Evolutionary conservation across 2,888 invertebrate genomes (phyloP).

Genomic region (Callinectes sapidus): DNA sequence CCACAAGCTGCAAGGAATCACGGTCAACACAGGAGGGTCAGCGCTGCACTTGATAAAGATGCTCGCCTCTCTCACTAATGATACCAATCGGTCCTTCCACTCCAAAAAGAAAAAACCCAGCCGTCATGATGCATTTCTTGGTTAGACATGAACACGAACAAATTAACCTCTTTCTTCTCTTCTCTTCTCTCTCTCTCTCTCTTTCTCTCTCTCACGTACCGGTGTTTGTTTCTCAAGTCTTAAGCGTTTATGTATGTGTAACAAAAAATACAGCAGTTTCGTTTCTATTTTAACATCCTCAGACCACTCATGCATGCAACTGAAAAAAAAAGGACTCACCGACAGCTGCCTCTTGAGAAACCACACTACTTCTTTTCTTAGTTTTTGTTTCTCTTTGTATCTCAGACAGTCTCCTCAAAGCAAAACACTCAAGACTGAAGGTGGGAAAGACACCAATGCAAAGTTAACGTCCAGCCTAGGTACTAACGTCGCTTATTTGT

Average conservation of each 20-base stretch:
- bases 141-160: not conserved
- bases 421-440: too few species aligned
- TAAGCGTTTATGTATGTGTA: too few species aligned
- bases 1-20: not conserved
- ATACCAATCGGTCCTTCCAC: not conserved
- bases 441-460: too few species aligned
- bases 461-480: too few species aligned
- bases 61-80: not conserved
- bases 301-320: not conserved
- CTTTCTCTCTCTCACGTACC: not conserved
- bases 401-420: too few species aligned
- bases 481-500: not conserved
- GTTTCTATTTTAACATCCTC: not conserved
- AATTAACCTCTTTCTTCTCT: not conserved
- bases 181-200: not conserved
- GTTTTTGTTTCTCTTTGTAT: too few species aligned
- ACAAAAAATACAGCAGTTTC: not conserved
- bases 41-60: not conserved
- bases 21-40: constrained; percentile 4
- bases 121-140: too few species aligned
- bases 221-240: too few species aligned
- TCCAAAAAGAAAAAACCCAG: too few species aligned
- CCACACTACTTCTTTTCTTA: too few species aligned
- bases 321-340: not conserved
- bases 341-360: too few species aligned